A percentile compares a stretch with the other conserved stretches of the same genome.
These are phyloP conservation scores for Chloropsis hardwickii DNA, from an alignment of 2,113 vertebrate species.

Conservation along the genomic window DNA sequence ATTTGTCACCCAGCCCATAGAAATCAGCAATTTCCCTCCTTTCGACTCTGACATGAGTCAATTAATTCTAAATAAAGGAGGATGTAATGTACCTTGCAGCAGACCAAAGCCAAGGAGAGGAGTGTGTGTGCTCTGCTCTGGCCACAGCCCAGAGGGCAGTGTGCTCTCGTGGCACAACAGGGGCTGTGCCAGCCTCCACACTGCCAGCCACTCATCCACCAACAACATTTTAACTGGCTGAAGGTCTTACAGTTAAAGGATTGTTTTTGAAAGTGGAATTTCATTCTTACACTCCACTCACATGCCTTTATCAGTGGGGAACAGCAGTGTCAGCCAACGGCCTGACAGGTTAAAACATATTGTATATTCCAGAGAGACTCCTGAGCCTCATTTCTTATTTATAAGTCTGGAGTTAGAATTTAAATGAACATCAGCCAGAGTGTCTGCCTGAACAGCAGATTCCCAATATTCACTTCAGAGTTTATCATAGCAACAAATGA, in stretches of 20 bases:
- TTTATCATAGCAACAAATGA: not conserved
- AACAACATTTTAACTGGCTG: not conserved
- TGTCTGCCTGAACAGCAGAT: not conserved
- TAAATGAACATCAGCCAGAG: not conserved
- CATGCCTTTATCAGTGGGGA: not conserved
- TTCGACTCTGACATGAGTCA: not conserved
- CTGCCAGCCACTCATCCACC: not conserved
- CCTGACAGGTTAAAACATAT: not conserved
- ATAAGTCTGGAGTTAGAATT: not conserved
- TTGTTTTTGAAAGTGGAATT: not conserved
- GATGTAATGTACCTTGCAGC: not conserved
- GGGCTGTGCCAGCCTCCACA: not conserved
- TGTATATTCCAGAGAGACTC: not conserved
- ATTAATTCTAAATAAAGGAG: not conserved
- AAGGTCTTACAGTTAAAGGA: not conserved
- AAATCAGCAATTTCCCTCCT: not conserved
- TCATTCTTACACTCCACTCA: not conserved
- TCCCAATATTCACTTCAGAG: not conserved
- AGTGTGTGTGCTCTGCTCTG: not conserved
- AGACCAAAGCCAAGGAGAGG: not conserved
- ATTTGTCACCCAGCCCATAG: not conserved
- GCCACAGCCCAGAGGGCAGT: not conserved
- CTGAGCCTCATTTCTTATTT: conserved; percentile 2
- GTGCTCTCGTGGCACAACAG: not conserved
- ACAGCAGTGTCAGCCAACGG: conserved; percentile 10